Evolutionary conservation across 2,888 invertebrate species (phyloP).

Genomic region (Caenorhabditis sp.): DNA sequence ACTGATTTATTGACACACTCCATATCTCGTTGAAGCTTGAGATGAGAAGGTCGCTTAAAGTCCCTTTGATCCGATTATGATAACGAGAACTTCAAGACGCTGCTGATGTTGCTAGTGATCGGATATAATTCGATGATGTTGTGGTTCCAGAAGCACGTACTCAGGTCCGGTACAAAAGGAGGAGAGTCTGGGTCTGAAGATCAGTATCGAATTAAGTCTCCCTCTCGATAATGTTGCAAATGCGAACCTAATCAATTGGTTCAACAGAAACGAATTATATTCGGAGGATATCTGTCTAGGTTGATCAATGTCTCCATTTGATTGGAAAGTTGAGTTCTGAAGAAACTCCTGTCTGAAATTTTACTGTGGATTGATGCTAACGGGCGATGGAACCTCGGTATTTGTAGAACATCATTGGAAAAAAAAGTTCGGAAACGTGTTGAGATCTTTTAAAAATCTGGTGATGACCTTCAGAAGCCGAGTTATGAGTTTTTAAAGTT

Average conservation of each 20-base stretch:
- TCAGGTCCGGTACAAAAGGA: slow-evolving; percentile 32
- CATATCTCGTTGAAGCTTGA: slow-evolving; percentile 13
- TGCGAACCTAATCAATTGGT: background rate
- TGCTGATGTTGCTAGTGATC: slow-evolving; percentile 19
- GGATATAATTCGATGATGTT: slow-evolving; percentile 49
- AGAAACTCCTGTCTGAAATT: background rate
- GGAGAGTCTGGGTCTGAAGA: slow-evolving; percentile 12
- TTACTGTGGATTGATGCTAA: too few relatives aligned
- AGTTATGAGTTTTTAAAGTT: too few relatives aligned
- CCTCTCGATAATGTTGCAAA: slow-evolving; percentile 28
- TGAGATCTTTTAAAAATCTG: too few relatives aligned
- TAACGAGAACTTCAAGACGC: slow-evolving; percentile 32
- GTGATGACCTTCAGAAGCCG: too few relatives aligned
- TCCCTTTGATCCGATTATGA: slow-evolving; percentile 55
- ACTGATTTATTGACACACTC: slow-evolving; percentile 46
- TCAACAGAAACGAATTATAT: background rate
- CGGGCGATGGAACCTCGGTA: too few relatives aligned
- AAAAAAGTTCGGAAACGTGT: too few relatives aligned
- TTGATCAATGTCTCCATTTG: background rate
- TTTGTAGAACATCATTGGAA: too few relatives aligned
- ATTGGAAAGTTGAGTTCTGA: background rate
- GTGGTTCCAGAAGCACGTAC: slow-evolving; percentile 35
- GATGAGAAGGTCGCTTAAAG: slow-evolving; percentile 18
- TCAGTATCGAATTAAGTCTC: slow-evolving; percentile 36
- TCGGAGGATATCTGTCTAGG: background rate